Evolutionary conservation across 2,888 invertebrate genomes (phyloP).

Genomic region (Myopa testacea): DNA sequence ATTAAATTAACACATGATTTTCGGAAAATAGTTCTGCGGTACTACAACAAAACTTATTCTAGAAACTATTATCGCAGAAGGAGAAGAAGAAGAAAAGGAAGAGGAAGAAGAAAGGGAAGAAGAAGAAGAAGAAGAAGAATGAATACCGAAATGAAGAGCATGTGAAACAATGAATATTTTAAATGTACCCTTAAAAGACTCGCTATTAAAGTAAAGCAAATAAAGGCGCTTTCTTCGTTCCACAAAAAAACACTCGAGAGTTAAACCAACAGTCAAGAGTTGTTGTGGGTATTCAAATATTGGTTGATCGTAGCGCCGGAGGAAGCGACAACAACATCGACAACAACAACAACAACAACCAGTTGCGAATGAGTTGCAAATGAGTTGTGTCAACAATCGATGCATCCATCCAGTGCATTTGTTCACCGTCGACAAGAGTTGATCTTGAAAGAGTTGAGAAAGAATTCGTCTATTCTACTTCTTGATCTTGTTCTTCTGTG

Average conservation of each 20-base stretch:
- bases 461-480: not conserved
- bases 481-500: not conserved
- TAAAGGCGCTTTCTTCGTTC: constrained; percentile 25
- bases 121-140: not conserved
- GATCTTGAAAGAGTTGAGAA: constrained; percentile 17
- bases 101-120: not conserved
- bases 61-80: not conserved
- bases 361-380: constrained; percentile 19
- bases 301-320: constrained; percentile 24
- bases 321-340: not conserved
- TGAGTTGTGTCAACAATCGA: constrained; percentile 24
- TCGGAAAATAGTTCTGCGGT: not conserved
- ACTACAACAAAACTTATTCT: not conserved
- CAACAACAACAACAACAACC: no score
- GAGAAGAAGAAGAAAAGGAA: no score
- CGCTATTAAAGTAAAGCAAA: constrained; percentile 20
- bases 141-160: not conserved
- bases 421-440: constrained; percentile 1
- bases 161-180: not conserved
- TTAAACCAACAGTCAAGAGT: not conserved
- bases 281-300: constrained; percentile 27
- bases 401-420: constrained; percentile 9
- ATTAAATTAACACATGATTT: constrained; percentile 29
- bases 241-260: not conserved
- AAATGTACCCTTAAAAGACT: no score